A percentile compares a stretch with the other conserved stretches of the same genome.
Evolutionary conservation across 2,888 invertebrate species (phyloP).

Genomic region (Drosophila differens): DNA sequence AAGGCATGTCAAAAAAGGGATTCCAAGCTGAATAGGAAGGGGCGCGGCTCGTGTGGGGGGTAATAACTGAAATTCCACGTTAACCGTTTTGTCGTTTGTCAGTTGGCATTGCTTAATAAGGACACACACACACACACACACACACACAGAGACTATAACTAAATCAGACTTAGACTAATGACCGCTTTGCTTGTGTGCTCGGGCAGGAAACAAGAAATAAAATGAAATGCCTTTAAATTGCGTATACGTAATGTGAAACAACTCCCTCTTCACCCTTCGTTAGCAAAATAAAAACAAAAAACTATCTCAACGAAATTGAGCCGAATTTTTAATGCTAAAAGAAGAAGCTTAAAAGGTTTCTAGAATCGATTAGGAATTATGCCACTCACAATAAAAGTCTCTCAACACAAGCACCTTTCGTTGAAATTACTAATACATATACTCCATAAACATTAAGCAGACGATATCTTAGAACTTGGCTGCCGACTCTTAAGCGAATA

Average conservation of each 20-base stretch:
- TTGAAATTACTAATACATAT: too few relatives aligned
- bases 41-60: not conserved
- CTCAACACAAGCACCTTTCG: not conserved
- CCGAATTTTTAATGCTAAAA: not conserved
- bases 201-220: constrained; percentile 9
- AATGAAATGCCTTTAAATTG: constrained; percentile 34
- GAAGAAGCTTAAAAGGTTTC: not conserved
- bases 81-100: constrained; percentile 44
- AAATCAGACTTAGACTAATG: constrained; percentile 49
- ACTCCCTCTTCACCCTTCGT: not conserved
- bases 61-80: constrained; percentile 45
- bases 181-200: constrained; percentile 3
- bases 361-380: not conserved
- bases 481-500: not conserved
- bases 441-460: too few relatives aligned
- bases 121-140: constrained; percentile 20
- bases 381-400: not conserved
- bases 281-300: not conserved
- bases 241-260: constrained; percentile 47
- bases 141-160: constrained; percentile 17
- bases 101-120: constrained; percentile 64
- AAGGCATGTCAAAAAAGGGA: constrained; percentile 22
- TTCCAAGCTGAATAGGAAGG: not conserved
- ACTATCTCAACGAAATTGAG: not conserved
- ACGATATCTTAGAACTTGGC: too few relatives aligned